Evolutionary conservation across 2,113 vertebrate genomes (phyloP).

Genomic region (Rhea americana): DNA sequence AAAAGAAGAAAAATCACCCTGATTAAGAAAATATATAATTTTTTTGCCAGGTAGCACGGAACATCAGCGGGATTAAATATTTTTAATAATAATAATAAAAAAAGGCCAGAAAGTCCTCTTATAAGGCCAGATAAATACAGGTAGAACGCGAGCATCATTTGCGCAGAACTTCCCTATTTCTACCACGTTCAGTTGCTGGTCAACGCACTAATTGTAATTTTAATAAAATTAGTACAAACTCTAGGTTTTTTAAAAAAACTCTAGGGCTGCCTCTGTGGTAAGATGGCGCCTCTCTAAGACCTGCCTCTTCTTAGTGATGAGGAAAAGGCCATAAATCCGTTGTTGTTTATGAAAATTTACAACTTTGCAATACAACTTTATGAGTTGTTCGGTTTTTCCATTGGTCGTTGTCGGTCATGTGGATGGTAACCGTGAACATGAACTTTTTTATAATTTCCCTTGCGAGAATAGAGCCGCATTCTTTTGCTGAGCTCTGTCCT

Average conservation of each 20-base stretch:
- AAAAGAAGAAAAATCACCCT: background rate
- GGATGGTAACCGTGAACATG: conserved; percentile 94
- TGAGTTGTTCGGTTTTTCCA: conserved; percentile 88
- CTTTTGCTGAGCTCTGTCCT: conserved; percentile 88
- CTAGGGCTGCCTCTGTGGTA: conserved; percentile 81
- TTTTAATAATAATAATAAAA: background rate
- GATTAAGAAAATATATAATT: background rate
- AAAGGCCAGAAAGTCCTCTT: background rate
- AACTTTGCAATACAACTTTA: conserved; percentile 98
- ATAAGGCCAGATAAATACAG: background rate
- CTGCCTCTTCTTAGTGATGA: conserved; percentile 88
- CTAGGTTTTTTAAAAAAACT: conserved; percentile 68
- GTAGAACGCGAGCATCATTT: background rate
- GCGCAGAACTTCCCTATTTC: conserved; percentile 9
- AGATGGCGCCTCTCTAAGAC: conserved; percentile 95
- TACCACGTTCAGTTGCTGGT: background rate
- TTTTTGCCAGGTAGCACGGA: background rate
- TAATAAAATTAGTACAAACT: conserved; percentile 67
- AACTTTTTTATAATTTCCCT: conserved; percentile 99
- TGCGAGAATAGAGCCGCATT: conserved; percentile 94
- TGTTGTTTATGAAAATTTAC: conserved; percentile 99
- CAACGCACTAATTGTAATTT: conserved; percentile 50
- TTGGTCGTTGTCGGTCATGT: conserved; percentile 93
- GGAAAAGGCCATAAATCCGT: conserved; percentile 97
- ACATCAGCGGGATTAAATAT: background rate